phyloP scores from a whole-genome alignment of 1,140 invertebrate species.

The Homalodisca vitripennis region DNA sequence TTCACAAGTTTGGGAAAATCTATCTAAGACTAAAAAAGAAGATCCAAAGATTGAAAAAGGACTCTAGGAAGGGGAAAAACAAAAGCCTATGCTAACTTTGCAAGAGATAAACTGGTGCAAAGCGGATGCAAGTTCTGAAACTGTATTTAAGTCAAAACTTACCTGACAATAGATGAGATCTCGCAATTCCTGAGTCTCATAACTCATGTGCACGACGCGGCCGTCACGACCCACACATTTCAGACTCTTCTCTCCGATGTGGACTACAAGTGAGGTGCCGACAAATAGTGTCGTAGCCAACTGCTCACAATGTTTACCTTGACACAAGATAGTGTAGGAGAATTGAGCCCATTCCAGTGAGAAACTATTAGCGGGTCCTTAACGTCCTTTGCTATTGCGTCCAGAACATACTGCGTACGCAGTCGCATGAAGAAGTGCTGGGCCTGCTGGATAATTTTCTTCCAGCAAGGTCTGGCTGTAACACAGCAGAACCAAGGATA shows the following conservation, averaged over 20 bases:
- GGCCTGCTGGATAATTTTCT: conserved; percentile 93
- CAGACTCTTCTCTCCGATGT: conserved; percentile 90
- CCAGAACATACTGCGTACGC: conserved; percentile 89
- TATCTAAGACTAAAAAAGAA: too few relatives aligned
- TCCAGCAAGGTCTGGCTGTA: conserved; percentile 81
- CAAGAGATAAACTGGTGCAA: too few relatives aligned
- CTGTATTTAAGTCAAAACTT: too few relatives aligned
- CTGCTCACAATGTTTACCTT: conserved; percentile 93
- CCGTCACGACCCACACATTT: conserved; percentile 92
- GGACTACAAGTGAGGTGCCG: conserved; percentile 84
- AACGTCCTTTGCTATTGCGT: conserved; percentile 86
- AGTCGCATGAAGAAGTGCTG: conserved; percentile 93
- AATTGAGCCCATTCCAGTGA: conserved; percentile 93
- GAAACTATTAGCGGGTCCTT: conserved; percentile 94
- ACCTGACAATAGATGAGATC: conserved; percentile 94
- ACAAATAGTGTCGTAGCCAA: conserved; percentile 78
- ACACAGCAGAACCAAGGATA: too few relatives aligned
- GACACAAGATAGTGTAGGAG: conserved; percentile 87
- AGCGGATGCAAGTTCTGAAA: too few relatives aligned
- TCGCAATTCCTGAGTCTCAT: conserved; percentile 89
- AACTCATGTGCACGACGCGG: conserved; percentile 87
- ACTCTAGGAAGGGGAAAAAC: too few relatives aligned
- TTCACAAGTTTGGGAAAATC: too few relatives aligned
- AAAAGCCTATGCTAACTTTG: too few relatives aligned
- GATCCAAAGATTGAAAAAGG: too few relatives aligned